phyloP scores from a whole-genome alignment of 2,113 vertebrate species.

The mouse (Mus musculus) region GRCm39 chr8:92412501-92413000 shows the following conservation, averaged over 20 bases:
- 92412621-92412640: background rate
- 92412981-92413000: background rate
- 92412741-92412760: background rate
- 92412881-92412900: background rate
- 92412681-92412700: background rate
- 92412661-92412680: background rate
- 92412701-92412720: background rate
- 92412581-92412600: background rate
- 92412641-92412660: background rate
- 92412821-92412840: background rate
- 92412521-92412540: background rate
- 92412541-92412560: background rate
- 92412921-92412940: background rate
- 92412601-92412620: background rate
- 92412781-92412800: too few species aligned
- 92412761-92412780: too few species aligned
- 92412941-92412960: background rate
- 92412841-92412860: background rate
- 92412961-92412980: background rate
- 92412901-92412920: fast-evolving
- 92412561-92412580: background rate
- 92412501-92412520: background rate
- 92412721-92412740: background rate
- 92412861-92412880: background rate
- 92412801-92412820: background rate